Evolutionary conservation across 2,113 vertebrate species (phyloP), one percentile per base, ranked within the genome.

Genomic region (Leucopsar rothschildi): DNA sequence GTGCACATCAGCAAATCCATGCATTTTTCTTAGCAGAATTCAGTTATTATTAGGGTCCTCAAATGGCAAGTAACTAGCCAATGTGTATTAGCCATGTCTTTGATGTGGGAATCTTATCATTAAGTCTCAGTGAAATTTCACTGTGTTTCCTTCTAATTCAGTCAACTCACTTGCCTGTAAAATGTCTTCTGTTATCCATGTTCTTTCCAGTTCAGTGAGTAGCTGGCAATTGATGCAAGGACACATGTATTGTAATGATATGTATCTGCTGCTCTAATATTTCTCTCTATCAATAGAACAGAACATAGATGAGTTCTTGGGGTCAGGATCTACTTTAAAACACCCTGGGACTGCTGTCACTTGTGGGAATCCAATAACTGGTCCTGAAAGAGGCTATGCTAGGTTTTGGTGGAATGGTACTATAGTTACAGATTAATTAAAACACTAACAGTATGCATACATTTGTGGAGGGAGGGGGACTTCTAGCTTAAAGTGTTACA

Each of bases 261-360:
- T 1, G 16, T 61, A 12, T 35, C 56, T 64, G 37, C 82, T 88
- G 49, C 49, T 85, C 82, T 65, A 65, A 8, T 68, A 31, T 64
- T 75, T 52, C 22, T 65, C 35, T 77, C 37, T 50, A 22, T 53
- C 22, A 49, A 22, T 13, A 28, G 14, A 81, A 55, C 8, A 50
- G 44, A 55, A 37, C 3, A 15, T 20, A n/a, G 1, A 4, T 25
- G 23, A 64, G 40, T 49, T n/a, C 37, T 2, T 82, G 15, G 35
- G 55, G 16, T 53, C 53, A 52, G 22, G 31, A 83, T 23, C 59
- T 64, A 31, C 44, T 57, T 5, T 4, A 50, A 93, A 72, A 61
- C 2, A 1, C 63, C 13, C n/a, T 83, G 50, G 33, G 21, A 42
- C 14, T 42, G 39, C 35, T 0, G 0, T 57, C 44, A 45, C 42